Base-by-base conservation (phyloP, 1,140 invertebrate species). In the Colletes gigas region DNA sequence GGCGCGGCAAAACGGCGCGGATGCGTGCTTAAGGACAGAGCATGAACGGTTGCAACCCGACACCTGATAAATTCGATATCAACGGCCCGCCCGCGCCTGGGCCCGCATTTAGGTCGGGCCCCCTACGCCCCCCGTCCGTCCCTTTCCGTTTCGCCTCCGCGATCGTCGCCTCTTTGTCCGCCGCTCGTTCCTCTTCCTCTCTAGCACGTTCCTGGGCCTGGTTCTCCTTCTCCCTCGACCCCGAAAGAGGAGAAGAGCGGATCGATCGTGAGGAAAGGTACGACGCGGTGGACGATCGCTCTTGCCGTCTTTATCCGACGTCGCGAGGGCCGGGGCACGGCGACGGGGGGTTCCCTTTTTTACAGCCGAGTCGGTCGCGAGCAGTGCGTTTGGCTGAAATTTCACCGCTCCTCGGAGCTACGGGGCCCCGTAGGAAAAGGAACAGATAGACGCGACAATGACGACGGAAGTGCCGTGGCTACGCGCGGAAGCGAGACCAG, bases 11-110 rank as follows among this genome's bases (percentile, higher is more conserved):
- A 90, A 89, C 86, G 89, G 78, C 75, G 66, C 78, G 79, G 87
- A 87, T 88, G 84, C 84, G 84, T 87, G 85, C 82, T 86, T 81
- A 81, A 88, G 83, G 83, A 88, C 86, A 88, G 77, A 85, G 83
- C 83, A 88, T 84, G 75, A 88, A 86, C 86, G 81, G 86, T 88
- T 82, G 82, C 88, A 92, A 92, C 88, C 85, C 83, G 87, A 91
- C 89, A 91, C 89, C 88, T 88, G 89, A 92, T 92, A 92, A 92
- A 92, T 91, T 92, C 88, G 91, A 92, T 92, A 92, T 92, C 90
- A 89, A 88, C 89, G 82, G 87, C 82, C 80, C 89, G 87, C 85
- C 88, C 85, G 87, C 87, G 89, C 78, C 83, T 83, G 83, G 78
- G 69, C 83, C 87, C 60, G 87, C 87, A 88, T 88, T 88, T 88